Evolutionary conservation across 2,888 invertebrate species (phyloP), one percentile per base, ranked within the genome.

Genomic region (Drosophila parthenogenetica): DNA sequence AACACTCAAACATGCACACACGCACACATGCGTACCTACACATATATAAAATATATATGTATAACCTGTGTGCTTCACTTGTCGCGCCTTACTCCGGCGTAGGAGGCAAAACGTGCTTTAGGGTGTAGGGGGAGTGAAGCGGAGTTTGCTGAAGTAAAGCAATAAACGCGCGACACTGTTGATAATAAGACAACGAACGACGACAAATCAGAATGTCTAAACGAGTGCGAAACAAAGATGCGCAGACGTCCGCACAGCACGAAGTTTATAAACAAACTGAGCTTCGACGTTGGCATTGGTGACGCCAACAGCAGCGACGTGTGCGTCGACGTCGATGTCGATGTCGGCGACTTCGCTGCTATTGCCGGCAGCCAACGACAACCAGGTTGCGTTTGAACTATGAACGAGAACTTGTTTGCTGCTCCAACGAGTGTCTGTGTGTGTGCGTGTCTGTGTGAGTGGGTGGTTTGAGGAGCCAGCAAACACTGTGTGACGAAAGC

Each of bases 241-340:
- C 81, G 66, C 63, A 50, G 32, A 68, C 84, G 63, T 78, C 81
- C 71, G 76, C 54, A 69, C 81, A 53, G 69, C 73, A 74, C 76
- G 73, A 74, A 69, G 81, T 88, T 81, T 71, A 79, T 83, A 88
- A 84, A 88, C 84, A 84, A 84, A 84, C 84, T 79, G 69, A 68
- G 59, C 59, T 61, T 46, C 55, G 16, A n/a, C n/a, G 59, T 37
- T 50, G 51, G 39, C 65, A 40, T 65, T 42, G 48, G n/a, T 35
- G 53, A 25, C 39, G 25, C 45, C 72, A 29, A n/a, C 19, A 45
- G 22, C 46, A 37, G 4, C 42, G 19, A 32, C 71, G 35, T 29
- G 29, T 40, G 17, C 49, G 66, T 48, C 22, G 62, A 19, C 65
- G 59, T 46, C 43, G 57, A 14, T 45, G 66, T 48, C 22, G 62